Base-by-base conservation (phyloP, 2,888 invertebrate genomes). In the Parthenolecanium corni region DNA sequence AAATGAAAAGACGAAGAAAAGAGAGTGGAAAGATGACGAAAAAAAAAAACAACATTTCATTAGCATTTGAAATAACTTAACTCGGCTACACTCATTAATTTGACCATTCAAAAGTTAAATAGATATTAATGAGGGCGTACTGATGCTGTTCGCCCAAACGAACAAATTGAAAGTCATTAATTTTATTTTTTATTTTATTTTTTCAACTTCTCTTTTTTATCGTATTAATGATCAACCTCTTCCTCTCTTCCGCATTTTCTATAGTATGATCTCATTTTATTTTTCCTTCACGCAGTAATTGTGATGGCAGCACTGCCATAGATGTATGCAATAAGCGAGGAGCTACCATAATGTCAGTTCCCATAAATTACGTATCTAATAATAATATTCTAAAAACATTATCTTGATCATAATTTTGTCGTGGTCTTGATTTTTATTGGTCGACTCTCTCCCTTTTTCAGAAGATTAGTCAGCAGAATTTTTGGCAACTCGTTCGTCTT, bases 61-160 rank as follows among this genome's bases (percentile, higher is more conserved):
- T 58, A 58, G 58, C 58, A 51, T 58, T 49, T 51, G 58, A 58
- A 58, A 49, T 49, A 58, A 58, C 58, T 49, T 12, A 51, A 58
- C 58, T 58, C 58, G 36, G 58, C 58, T 58, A 49, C 51, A 51
- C 58, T 58, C 58, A 58, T 58, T 58, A 58, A 58, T 58, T 58
- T 58, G 58, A 58, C 58, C 58, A 58, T 58, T 58, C 58, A 58
- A 58, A 58, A 58, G 58, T 58, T 58, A 58, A 58, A 58, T 58
- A 58, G 58, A 58, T 58, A 58, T 58, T 58, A 58, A 58, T 58
- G 58, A 58, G 58, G 49, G 58, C 58, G 58, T 58, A 58, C 49
- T 58, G 36, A 58, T 58, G 58, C 58, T 58, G 58, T 58, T 58
- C 49, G 49, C 51, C 47, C 58, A 49, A 58, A 58, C 58, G 49